A percentile compares a stretch with the other conserved stretches of the same genome.
phyloP scores from a whole-genome alignment of 53 echinoderm and acorn worm species.

The Echinometra lucunter region DNA sequence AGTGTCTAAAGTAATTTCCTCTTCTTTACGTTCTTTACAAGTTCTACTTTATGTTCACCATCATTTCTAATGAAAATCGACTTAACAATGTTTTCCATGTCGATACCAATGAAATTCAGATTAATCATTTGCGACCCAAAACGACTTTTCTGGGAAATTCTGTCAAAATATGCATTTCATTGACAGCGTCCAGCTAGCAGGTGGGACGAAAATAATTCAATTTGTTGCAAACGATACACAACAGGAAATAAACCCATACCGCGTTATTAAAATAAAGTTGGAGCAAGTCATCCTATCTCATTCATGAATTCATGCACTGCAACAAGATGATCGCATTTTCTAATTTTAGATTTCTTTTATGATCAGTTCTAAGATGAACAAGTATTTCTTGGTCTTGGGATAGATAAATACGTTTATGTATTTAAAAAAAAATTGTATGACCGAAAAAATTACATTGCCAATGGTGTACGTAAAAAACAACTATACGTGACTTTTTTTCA shows the following conservation, averaged over 20 bases:
- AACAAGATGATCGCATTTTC: background rate
- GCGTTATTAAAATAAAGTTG: background rate
- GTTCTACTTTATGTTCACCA: background rate
- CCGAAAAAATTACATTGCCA: background rate
- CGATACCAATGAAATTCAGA: conserved; percentile 27
- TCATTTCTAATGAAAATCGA: background rate
- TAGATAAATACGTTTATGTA: background rate
- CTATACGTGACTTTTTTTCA: no score
- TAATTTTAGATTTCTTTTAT: background rate
- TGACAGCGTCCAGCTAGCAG: conserved; percentile 33
- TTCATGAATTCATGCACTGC: background rate
- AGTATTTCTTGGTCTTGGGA: background rate
- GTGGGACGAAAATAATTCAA: background rate
- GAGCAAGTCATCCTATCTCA: background rate
- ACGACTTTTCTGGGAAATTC: conserved; percentile 9
- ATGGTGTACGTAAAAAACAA: no score
- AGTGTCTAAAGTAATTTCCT: background rate
- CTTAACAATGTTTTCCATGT: background rate
- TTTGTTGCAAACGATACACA: conserved; percentile 16
- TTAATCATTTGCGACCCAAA: background rate
- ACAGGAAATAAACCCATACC: conserved; percentile 20
- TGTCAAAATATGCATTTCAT: conserved; percentile 27
- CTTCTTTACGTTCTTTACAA: background rate
- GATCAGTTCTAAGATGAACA: background rate
- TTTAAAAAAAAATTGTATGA: background rate